phyloP scores from a whole-genome alignment of 1,140 invertebrate species.

The Drosophila sucinea region DNA sequence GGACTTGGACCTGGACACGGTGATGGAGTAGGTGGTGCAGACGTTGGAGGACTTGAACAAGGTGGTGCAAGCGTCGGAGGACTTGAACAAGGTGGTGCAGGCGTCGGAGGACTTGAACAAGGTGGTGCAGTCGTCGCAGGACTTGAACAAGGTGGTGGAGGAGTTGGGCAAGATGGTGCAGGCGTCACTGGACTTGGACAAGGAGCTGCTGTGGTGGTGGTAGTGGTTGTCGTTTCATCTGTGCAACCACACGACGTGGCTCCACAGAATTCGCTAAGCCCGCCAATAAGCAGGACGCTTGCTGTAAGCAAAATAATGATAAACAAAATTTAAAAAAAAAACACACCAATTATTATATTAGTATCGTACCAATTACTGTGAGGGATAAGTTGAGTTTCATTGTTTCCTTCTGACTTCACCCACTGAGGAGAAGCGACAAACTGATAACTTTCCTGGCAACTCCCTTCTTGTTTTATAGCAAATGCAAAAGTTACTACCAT shows the following conservation, averaged over 20 bases:
- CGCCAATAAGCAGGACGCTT: not conserved
- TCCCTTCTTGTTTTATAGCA: constrained; percentile 23
- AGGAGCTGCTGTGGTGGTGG: not conserved
- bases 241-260: not conserved
- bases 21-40: not conserved
- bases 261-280: not conserved
- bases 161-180: not conserved
- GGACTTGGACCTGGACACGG: not conserved
- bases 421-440: constrained; percentile 8
- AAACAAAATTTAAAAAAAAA: not conserved
- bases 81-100: not conserved
- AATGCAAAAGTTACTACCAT: not conserved
- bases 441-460: constrained; percentile 27
- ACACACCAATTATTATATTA: not conserved
- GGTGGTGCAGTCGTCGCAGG: not conserved
- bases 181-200: not conserved
- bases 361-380: constrained; percentile 14
- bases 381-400: constrained; percentile 26
- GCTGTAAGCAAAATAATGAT: not conserved
- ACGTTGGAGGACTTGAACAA: too few relatives aligned
- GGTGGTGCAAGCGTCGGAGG: not conserved
- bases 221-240: not conserved
- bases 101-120: too few relatives aligned
- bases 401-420: constrained; percentile 11
- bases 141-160: not conserved